Evolutionary conservation across 92 coral and sea anemone genomes (phyloP).

Genomic region (Porites lobata): DNA sequence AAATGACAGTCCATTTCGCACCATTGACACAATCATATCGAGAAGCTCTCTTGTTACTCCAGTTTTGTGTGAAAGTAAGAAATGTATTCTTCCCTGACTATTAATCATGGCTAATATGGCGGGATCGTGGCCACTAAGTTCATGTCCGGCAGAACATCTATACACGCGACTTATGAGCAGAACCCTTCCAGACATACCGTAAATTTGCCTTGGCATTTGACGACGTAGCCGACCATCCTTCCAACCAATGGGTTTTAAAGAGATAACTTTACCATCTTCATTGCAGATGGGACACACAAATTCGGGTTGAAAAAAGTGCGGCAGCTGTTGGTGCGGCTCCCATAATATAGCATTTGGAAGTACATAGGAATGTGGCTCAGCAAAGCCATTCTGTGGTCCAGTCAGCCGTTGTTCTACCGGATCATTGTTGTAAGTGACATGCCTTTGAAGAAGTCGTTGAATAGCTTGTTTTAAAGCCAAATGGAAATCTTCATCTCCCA

Average conservation of each 20-base stretch:
- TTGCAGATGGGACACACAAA: conserved; percentile 25
- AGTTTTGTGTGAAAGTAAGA: conserved; percentile 43
- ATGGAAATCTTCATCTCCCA: background rate
- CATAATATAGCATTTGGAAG: conserved; percentile 53
- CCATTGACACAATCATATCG: conserved; percentile 34
- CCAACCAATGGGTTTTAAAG: conserved; percentile 33
- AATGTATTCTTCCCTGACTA: conserved; percentile 32
- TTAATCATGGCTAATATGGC: conserved; percentile 15
- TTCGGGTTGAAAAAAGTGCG: conserved; percentile 1
- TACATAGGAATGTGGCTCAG: conserved; percentile 36
- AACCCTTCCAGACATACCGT: conserved; percentile 37
- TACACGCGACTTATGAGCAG: conserved; percentile 51
- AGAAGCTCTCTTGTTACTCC: conserved; percentile 65
- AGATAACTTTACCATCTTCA: background rate
- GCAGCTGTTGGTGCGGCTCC: conserved; percentile 57
- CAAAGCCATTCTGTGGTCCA: conserved; percentile 9
- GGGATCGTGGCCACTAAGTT: conserved; percentile 42
- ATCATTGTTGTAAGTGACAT: background rate
- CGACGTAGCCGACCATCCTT: conserved; percentile 28
- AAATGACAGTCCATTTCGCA: conserved; percentile 59
- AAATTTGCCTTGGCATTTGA: conserved; percentile 30
- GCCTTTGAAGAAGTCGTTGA: background rate
- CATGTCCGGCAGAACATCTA: conserved; percentile 53
- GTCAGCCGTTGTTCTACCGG: conserved; percentile 3
- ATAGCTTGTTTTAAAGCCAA: background rate